phyloP scores from a whole-genome alignment of 2,888 invertebrate species.

The Latrodectus hesperus region DNA sequence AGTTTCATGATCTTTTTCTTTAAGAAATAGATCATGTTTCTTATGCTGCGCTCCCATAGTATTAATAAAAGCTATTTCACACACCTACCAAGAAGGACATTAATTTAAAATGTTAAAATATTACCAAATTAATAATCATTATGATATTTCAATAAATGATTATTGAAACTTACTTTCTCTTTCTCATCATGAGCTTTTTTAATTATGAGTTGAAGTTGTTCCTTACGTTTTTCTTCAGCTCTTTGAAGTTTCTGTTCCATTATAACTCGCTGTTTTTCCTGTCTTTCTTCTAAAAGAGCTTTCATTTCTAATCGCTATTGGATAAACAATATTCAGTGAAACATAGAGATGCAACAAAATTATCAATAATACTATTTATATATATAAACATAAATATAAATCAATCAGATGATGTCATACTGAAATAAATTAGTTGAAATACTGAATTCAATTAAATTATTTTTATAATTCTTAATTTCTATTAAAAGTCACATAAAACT shows the following conservation, averaged over 20 bases:
- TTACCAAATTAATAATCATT: too few relatives aligned
- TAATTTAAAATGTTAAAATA: not conserved
- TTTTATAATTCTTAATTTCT: too few relatives aligned
- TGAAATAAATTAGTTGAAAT: too few relatives aligned
- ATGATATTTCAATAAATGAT: not conserved
- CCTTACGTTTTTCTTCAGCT: conserved; percentile 92
- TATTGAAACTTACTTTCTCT: conserved; percentile 81
- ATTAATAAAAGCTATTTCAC: conserved; percentile 98
- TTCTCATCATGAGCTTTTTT: conserved; percentile 98
- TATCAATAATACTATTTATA: too few relatives aligned
- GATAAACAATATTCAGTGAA: not conserved
- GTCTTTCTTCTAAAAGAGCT: conserved; percentile 88
- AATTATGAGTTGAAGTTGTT: conserved; percentile 82
- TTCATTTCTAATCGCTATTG: conserved; percentile 79
- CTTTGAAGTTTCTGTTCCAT: conserved; percentile 78
- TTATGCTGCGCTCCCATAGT: conserved; percentile 95
- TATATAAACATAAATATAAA: too few relatives aligned
- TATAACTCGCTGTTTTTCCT: conserved; percentile 81
- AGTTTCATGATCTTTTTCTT: conserved; percentile 77
- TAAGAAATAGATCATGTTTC: conserved; percentile 89
- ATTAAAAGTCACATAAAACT: too few relatives aligned
- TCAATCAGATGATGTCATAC: too few relatives aligned
- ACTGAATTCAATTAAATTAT: too few relatives aligned
- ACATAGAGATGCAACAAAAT: too few relatives aligned
- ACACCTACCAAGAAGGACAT: conserved; percentile 77